Base-by-base conservation (phyloP, 1,140 invertebrate species). In the Lasioglossum albipes region DNA sequence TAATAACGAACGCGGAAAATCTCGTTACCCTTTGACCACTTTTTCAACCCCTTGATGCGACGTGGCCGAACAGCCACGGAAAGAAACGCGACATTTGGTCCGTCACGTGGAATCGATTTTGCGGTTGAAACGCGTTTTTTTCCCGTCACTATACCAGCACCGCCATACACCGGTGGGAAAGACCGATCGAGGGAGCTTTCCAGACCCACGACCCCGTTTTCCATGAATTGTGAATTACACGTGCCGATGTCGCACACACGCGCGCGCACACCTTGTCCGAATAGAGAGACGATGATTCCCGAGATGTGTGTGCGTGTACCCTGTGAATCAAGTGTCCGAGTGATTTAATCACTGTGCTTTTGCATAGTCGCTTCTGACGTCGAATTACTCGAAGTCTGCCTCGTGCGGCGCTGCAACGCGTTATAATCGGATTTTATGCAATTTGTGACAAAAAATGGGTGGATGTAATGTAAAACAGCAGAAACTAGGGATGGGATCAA, bases 201-300 rank as follows among this genome's bases (percentile, higher is more conserved):
- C 62, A 52, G 31, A 27, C 74, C 20, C 59, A 27, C 69, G 67
- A 72, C 73, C 65, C 81, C 74, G 76, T n/a, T 85, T 84, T 84
- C 82, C 88, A 87, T 89, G 84, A 90, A 89, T 90, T 88, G 67
- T 87, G 85, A 82, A 84, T 88, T 86, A 85, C 83, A 84, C 81
- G 79, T 68, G 82, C 64, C 85, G 62, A 72, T 79, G 66, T 75
- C 71, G 59, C 78, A 20, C 54, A 68, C 57, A 75, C 66, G 45
- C 54, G 61, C 45, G 10, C 3, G 36, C 45, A 27, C 62, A 42
- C 71, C 45, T 68, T 68, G 54, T 70, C 36, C n/a, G 27, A 66
- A 12, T 22, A n/a, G 16, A 22, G 36, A 13, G 20, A 20, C 52
- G 57, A 49, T 49, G 16, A 64, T 71, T 77, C 27, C 54, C 10